Conservation (phyloP, 2,113 vertebrate species). For the Melanerpes formicivorus region DNA sequence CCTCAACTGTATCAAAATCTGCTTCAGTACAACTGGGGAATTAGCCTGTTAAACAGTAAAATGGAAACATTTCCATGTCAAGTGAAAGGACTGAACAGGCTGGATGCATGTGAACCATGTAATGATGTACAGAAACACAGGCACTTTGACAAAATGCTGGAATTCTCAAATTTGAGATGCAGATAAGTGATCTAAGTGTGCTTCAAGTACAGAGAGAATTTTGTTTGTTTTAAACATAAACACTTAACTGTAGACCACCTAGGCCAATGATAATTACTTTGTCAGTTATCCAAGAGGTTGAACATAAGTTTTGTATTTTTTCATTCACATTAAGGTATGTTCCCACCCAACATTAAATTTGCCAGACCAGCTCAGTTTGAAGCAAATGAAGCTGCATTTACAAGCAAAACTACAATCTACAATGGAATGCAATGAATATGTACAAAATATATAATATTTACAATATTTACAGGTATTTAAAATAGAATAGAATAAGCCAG, state of each 20-base stretch:
- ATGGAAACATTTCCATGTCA: neutral
- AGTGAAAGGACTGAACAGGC: neutral
- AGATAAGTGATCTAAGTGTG: neutral
- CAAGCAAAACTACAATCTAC: too few species aligned
- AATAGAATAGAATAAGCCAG: too few species aligned
- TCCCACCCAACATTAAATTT: too few species aligned
- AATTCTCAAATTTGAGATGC: neutral
- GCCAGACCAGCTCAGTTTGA: too few species aligned
- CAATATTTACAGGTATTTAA: too few species aligned
- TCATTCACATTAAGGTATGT: neutral
- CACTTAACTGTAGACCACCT: neutral
- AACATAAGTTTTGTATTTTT: neutral
- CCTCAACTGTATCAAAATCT: neutral
- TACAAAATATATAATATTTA: too few species aligned
- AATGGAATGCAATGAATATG: too few species aligned
- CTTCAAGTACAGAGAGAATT: neutral
- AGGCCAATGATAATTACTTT: neutral
- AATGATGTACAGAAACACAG: neutral
- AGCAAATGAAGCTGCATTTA: too few species aligned
- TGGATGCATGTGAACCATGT: rapidly evolving
- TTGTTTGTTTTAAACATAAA: neutral
- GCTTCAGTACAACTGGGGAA: neutral
- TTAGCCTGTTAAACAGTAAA: neutral
- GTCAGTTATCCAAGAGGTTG: neutral
- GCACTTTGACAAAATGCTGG: neutral